phyloP scores from a whole-genome alignment of 1,140 invertebrate genomes.

The Lordiphosa stackelbergi region DNA sequence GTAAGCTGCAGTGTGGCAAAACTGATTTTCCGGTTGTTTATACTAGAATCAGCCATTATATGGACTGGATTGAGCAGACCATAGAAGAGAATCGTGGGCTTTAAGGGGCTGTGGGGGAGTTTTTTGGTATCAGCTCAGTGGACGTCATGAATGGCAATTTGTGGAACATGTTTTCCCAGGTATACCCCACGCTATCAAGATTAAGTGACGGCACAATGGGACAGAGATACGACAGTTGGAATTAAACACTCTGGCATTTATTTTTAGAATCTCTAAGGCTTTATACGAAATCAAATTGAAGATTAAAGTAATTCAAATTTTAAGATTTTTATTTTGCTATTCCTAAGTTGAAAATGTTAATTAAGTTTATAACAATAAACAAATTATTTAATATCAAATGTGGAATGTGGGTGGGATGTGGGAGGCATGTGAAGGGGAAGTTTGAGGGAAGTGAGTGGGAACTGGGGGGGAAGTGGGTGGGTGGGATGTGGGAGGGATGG shows the following conservation, averaged over 20 bases:
- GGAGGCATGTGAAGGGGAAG: too few species aligned
- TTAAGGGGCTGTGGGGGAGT: background rate
- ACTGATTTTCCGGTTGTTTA: slow-evolving; percentile 45
- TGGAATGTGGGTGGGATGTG: too few species aligned
- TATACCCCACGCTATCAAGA: slow-evolving; percentile 17
- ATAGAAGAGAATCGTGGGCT: slow-evolving; percentile 28
- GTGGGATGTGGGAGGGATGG: too few species aligned
- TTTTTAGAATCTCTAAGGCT: too few species aligned
- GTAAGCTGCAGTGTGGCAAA: slow-evolving; percentile 24
- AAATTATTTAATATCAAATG: too few species aligned
- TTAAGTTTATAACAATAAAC: too few species aligned
- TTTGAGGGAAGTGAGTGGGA: too few species aligned
- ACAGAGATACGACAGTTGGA: slow-evolving; percentile 17
- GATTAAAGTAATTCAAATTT: too few species aligned
- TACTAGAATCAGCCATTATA: slow-evolving; percentile 41
- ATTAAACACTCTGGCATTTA: slow-evolving; percentile 1
- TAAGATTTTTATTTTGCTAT: too few species aligned
- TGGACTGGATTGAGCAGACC: slow-evolving; percentile 54
- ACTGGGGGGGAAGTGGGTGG: too few species aligned
- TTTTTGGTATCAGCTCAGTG: slow-evolving; percentile 1
- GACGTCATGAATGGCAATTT: slow-evolving; percentile 40
- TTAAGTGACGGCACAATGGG: slow-evolving; percentile 11
- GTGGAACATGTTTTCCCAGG: slow-evolving; percentile 13
- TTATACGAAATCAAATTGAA: too few species aligned
- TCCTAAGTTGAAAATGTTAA: too few species aligned